Percentiles rank a stretch among this genome's conserved stretches.
phyloP scores from a whole-genome alignment of 2,113 vertebrate species.

The Oryzias curvinotus region DNA sequence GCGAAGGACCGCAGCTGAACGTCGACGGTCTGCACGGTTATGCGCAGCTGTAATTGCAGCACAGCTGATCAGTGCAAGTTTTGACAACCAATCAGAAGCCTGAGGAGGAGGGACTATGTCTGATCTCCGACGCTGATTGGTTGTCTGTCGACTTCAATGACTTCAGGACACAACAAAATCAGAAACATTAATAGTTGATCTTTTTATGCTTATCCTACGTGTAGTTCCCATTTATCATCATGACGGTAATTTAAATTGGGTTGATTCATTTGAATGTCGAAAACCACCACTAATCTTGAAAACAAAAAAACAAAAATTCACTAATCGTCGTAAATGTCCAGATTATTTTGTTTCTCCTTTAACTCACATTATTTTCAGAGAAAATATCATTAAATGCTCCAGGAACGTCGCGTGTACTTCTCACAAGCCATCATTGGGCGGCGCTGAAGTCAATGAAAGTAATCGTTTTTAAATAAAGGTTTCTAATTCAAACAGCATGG shows the following conservation, averaged over 20 bases:
- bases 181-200: too few relatives aligned
- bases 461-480: constrained; percentile 55
- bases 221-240: too few relatives aligned
- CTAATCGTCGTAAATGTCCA: too few relatives aligned
- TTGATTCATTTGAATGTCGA: too few relatives aligned
- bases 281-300: too few relatives aligned
- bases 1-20: neutral
- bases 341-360: neutral
- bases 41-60: constrained; percentile 38
- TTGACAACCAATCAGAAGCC: neutral
- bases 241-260: too few relatives aligned
- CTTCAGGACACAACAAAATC: neutral
- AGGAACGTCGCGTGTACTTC: too few relatives aligned
- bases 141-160: neutral
- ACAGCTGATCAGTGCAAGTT: constrained; percentile 48
- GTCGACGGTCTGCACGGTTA: neutral
- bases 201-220: too few relatives aligned
- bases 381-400: too few relatives aligned
- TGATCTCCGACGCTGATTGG: neutral
- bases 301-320: too few relatives aligned
- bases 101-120: neutral
- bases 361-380: neutral
- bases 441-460: neutral
- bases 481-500: constrained; percentile 67
- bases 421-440: neutral